These are phyloP conservation scores for Heterotilapia buettikoferi DNA, from an alignment of 2,113 vertebrate genomes.

Conservation along the genomic window DNA sequence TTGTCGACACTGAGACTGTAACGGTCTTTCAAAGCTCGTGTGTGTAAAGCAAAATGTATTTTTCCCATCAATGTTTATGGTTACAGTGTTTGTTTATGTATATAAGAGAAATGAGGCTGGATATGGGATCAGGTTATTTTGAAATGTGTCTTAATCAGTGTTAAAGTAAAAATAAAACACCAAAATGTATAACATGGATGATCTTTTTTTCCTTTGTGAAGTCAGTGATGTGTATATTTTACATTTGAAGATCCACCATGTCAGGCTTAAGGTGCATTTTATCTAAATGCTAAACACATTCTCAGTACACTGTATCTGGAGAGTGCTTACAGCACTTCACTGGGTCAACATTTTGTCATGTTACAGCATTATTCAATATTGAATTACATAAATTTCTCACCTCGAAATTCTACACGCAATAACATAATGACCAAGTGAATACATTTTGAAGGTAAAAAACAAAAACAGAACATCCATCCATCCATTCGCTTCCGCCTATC, in stretches of 20 bases:
- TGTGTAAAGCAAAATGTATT: background rate
- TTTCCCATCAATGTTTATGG: background rate
- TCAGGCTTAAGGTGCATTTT: background rate
- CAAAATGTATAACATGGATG: background rate
- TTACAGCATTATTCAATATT: background rate
- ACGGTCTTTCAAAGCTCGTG: background rate
- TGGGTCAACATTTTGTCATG: background rate
- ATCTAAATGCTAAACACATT: background rate
- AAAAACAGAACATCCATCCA: background rate
- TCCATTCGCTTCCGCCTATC: rapidly evolving
- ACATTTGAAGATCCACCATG: background rate
- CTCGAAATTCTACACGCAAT: background rate
- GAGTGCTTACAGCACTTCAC: background rate
- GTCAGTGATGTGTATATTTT: background rate
- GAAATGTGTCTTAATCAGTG: background rate
- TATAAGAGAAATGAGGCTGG: background rate
- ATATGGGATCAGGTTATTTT: background rate
- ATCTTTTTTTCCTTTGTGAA: background rate
- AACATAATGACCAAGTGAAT: background rate
- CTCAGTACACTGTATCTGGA: background rate
- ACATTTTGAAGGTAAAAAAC: background rate
- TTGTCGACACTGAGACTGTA: background rate
- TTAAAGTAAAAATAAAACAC: background rate
- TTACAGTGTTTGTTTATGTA: background rate
- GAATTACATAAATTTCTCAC: background rate